A percentile compares a stretch with the other conserved stretches of the same genome.
Evolutionary conservation across 2,113 vertebrate species (phyloP).

Genomic region (Propithecus coquereli): DNA sequence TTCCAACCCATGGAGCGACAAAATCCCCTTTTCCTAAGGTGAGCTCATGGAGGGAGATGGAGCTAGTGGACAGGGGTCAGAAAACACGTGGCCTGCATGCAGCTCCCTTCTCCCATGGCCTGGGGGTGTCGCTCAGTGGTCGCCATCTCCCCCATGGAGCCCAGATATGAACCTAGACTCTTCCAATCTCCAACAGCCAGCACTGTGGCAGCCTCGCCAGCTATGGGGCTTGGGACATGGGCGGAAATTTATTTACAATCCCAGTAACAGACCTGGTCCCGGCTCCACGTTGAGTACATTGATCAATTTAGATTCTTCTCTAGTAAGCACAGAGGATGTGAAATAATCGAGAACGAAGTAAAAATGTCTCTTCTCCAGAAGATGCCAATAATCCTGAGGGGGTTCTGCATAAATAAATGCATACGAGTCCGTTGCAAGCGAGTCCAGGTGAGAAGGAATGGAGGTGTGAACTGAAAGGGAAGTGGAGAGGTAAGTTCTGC

Average conservation of each 20-base stretch:
- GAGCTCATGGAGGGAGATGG: not conserved
- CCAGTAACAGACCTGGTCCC: not conserved
- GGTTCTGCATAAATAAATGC: not conserved
- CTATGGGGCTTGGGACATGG: accelerated
- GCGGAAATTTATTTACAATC: not conserved
- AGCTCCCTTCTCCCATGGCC: not conserved
- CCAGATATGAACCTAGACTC: not conserved
- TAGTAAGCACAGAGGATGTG: not conserved
- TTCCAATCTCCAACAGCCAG: not conserved
- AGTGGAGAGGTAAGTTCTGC: not conserved
- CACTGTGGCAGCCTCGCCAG: accelerated
- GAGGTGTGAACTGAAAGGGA: not conserved
- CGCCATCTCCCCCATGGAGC: not conserved
- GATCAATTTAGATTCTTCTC: not conserved
- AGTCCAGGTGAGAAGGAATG: no score
- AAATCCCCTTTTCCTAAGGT: not conserved
- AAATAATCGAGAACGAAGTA: not conserved
- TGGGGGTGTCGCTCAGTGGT: not conserved
- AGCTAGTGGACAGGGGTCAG: not conserved
- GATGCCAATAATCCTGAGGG: not conserved
- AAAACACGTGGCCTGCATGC: no score
- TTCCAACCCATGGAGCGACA: not conserved
- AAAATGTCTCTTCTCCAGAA: not conserved
- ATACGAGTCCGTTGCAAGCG: not conserved
- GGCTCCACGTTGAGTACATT: not conserved